Conservation (phyloP, 2,113 vertebrate genomes). For the Chaetura pelagica region DNA sequence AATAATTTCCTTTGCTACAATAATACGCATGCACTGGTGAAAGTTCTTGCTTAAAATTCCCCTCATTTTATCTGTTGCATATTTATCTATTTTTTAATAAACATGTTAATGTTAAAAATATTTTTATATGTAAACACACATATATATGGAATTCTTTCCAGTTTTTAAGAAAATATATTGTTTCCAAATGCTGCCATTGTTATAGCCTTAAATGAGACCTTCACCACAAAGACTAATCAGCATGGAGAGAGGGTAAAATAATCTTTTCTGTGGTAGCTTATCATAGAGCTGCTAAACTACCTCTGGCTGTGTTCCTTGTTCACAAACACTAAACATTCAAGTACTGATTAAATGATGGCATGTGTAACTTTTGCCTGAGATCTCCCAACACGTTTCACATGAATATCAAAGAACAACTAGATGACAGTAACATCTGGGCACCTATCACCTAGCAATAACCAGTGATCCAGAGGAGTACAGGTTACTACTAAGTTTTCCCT, state of each 20-base stretch:
- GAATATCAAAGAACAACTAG: neutral
- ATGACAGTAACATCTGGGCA: neutral
- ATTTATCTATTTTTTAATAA: neutral
- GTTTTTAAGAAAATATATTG: neutral
- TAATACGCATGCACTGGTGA: neutral
- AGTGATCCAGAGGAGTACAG: neutral
- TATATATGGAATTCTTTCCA: neutral
- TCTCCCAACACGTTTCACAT: neutral
- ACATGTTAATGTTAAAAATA: neutral
- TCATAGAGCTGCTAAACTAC: neutral
- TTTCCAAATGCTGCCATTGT: neutral
- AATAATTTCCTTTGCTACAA: constrained; percentile 12
- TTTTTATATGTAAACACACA: neutral
- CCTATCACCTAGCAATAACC: neutral
- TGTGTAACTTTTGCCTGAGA: neutral
- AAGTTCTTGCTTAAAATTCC: neutral
- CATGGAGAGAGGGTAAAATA: neutral
- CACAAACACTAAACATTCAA: neutral
- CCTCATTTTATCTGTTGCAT: neutral
- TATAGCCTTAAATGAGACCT: neutral
- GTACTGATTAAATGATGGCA: neutral
- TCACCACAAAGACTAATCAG: neutral
- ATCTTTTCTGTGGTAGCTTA: neutral
- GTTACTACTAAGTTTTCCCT: neutral
- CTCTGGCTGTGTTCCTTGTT: neutral